A percentile compares a stretch with the other conserved stretches of the same genome.
Conservation (phyloP, 2,113 vertebrate genomes). For the Ondatra zibethicus region DNA sequence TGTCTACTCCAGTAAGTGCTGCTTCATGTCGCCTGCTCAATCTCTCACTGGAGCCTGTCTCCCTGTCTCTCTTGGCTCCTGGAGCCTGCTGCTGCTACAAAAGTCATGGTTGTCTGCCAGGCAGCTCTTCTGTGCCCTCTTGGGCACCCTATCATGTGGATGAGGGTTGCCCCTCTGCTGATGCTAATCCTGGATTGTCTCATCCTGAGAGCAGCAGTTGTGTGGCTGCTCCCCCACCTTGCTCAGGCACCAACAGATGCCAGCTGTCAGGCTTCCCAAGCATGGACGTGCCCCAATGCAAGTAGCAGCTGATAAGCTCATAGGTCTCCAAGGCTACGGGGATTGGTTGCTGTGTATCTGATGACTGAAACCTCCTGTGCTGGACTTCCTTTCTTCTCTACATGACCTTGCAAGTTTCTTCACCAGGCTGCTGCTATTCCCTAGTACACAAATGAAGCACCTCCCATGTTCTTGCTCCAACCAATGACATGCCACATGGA, state of each 20-base stretch:
- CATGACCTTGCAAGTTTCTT: neutral
- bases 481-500: neutral
- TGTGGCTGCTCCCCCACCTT: neutral
- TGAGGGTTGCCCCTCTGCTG: neutral
- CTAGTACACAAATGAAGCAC: neutral
- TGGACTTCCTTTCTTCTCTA: neutral
- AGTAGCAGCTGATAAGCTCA: neutral
- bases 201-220: neutral
- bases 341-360: neutral
- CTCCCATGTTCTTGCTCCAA: neutral
- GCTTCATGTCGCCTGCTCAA: neutral
- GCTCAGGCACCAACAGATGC: neutral
- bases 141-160: neutral
- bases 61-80: neutral
- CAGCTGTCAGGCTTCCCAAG: neutral
- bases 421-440: neutral
- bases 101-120: neutral
- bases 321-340: neutral
- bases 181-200: neutral
- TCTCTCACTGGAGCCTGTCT: neutral
- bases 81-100: neutral
- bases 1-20: neutral
- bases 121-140: neutral
- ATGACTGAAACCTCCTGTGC: neutral
- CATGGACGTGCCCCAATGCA: neutral